Conservation (phyloP, 2,888 invertebrate genomes). For the Phengaris alcon region DNA sequence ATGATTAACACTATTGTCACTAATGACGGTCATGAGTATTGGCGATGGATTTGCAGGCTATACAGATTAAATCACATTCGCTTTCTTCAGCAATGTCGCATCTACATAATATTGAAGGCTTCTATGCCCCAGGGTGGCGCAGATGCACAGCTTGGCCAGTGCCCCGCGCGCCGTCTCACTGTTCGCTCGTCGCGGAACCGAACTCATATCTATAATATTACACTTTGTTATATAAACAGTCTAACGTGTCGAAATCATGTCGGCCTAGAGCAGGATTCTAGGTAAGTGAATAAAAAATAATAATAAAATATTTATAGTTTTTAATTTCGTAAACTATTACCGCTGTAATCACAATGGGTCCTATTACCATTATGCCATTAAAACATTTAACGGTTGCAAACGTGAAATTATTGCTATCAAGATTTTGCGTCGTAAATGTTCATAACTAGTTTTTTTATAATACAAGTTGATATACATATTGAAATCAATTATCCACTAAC, state of each 20-base stretch:
- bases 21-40: no score
- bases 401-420: not conserved
- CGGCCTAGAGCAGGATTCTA: not conserved
- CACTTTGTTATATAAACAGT: constrained; percentile 21
- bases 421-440: constrained; percentile 9
- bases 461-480: not conserved
- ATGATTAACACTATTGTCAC: no score
- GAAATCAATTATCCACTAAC: not conserved
- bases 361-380: no score
- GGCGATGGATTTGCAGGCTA: no score
- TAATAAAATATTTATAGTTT: not conserved
- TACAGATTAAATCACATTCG: no score
- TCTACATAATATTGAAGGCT: not conserved
- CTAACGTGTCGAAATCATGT: not conserved
- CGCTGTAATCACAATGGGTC: not conserved
- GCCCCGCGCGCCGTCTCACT: constrained; percentile 61
- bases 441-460: not conserved
- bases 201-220: constrained; percentile 8
- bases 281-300: not conserved
- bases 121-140: constrained; percentile 50
- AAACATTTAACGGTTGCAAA: not conserved
- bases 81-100: not conserved
- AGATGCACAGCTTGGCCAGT: constrained; percentile 62
- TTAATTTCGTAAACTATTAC: not conserved
- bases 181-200: constrained; percentile 42